Base-by-base conservation (phyloP, 2,113 vertebrate genomes). In the Acanthochromis polyacanthus region DNA sequence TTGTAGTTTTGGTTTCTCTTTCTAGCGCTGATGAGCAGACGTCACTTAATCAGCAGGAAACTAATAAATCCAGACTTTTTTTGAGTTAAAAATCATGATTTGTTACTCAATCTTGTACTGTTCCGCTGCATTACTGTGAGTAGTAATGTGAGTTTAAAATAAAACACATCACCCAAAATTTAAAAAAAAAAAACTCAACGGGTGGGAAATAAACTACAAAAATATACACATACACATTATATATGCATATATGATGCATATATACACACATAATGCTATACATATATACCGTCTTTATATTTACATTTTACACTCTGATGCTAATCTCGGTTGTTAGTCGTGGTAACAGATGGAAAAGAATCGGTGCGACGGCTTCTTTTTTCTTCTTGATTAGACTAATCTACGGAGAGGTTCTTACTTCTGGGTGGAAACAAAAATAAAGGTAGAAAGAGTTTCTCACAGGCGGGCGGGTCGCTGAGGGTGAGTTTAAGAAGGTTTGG, bases 191-290 rank as follows among this genome's bases (percentile, higher is more conserved):
- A 78, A 68, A 73, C 14, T 62, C 46, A 83, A 82, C 57, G 3
- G 71, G 83, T 77, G 82, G 81, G 81, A 90, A 89, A 89, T 85
- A 84, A 91, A 91, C 84, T 91, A 92, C 80, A 90, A 93, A 93
- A 93, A 95, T 95, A 95, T 95, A 95, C 91, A 95, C 88, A 95
- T 92, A 94, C 84, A 95, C 91, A 96, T 93, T 95, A 94, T 90
- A 92, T 92, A 91, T 95, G 88, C 91, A 96, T 96, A 96, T 92
- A 94, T 91, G 94, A 94, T 93, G 91, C 90, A 93, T 91, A 93
- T 88, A 94, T 89, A 92, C 93, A 93, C 88, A 92, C 90, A 90
- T 91, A 92, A 89, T 91, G 89, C 92, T 94, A 95, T 95, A 96
- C 94, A 96, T 93, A 94, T 94, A 95, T 93, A 93, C 87, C 69